Conservation (phyloP, 2,797 vertebrate genomes). For the Diceros bicornis region DNA sequence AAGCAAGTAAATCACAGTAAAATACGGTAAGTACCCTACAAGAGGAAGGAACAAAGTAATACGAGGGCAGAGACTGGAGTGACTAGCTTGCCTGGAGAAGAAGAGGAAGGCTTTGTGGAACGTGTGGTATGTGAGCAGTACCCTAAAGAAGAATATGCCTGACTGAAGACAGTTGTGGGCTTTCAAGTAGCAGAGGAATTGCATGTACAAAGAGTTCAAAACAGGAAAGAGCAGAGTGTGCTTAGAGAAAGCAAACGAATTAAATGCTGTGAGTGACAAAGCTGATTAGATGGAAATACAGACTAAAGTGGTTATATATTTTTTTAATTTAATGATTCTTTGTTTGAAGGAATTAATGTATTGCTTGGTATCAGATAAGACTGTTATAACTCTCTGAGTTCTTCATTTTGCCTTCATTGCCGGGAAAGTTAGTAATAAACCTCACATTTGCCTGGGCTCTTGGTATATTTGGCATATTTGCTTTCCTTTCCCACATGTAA, state of each 20-base stretch:
- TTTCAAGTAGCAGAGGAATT: neutral
- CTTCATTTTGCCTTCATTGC: neutral
- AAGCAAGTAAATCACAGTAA: neutral
- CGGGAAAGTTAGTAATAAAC: slow-evolving; percentile 18
- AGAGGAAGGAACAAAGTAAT: neutral
- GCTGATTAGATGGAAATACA: neutral
- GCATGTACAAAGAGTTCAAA: neutral
- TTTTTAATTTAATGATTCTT: neutral
- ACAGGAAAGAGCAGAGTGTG: neutral
- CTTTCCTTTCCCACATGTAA: slow-evolving; percentile 4
- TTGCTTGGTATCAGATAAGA: slow-evolving; percentile 7
- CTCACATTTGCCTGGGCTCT: neutral
- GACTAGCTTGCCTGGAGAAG: neutral
- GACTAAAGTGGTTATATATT: neutral
- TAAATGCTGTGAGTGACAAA: neutral
- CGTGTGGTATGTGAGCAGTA: neutral
- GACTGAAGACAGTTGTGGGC: neutral
- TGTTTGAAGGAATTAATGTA: slow-evolving; percentile 7
- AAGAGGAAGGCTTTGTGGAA: neutral
- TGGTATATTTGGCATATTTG: neutral
- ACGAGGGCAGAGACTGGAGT: neutral
- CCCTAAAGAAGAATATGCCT: neutral
- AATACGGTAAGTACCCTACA: neutral
- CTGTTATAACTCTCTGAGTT: slow-evolving; percentile 1
- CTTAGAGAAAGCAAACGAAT: neutral